Base-by-base conservation (phyloP, 1,140 invertebrate species). In the Melanaphis sacchari region DNA sequence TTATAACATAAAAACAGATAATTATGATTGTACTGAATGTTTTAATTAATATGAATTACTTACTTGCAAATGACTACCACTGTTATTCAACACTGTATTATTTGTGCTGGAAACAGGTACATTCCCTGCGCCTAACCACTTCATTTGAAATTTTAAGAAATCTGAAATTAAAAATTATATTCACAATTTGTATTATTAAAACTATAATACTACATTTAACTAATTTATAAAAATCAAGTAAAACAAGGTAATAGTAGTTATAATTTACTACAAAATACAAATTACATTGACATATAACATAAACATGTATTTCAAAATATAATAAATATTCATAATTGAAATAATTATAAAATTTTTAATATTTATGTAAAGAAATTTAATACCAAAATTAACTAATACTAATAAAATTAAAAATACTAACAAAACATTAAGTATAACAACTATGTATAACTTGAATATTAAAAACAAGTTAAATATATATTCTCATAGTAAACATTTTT, bases 111-210 rank as follows among this genome's bases (percentile, higher is more conserved):
- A 93, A 85, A 93, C 91, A 85, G 91, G 91, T 93, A 93, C 91
- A 93, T 93, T 93, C 46, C 91, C 91, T 93, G 91, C 91, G 91
- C 91, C 91, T 93, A 93, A 93, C 91, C 91, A 93, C 91, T 93
- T 93, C 91, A 93, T 93, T 93, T 93, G 91, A 93, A 93, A 93
- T n/a, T 82, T 8, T 93, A 52, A 85, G 49, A 41, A 93, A 85
- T 54, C 91, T 93, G 18, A 54, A 93, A 92, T 66, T 66, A n/a
- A 66, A n/a, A 66, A 31, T n/a, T n/a, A 66, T 59, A 59, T 59
- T 59, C 54, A 59, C 11, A 59, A 15, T 66, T n/a, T 15, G 4
- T n/a, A 66, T 66, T 66, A 66, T 66, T 66, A 66, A n/a, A 66
- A 66, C 54, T 66, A 66, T 66, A 66, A n/a, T 66, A 59, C 8